A percentile compares a stretch with the other conserved stretches of the same genome.
These are phyloP conservation scores for Allolobophora icterica DNA, from an alignment of 2,888 invertebrate species.

Conservation along the genomic window DNA sequence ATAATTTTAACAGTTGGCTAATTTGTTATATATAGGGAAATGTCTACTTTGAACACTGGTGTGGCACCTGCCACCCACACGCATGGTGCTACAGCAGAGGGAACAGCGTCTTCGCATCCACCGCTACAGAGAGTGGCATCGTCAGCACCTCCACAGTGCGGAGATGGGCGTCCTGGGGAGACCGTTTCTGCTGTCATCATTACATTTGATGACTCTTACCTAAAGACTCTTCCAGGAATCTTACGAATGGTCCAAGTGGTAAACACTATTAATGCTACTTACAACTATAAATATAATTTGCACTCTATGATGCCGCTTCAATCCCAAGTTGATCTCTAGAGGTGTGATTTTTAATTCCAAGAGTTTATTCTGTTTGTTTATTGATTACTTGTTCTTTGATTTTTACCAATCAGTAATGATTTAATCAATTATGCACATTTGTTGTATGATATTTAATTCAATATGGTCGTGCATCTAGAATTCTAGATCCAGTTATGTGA, in stretches of 20 bases:
- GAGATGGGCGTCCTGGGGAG: neutral
- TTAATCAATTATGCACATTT: neutral
- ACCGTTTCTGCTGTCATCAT: conserved; percentile 7
- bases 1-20: neutral
- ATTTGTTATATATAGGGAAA: neutral
- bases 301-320: neutral
- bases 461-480: no score
- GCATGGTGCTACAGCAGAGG: neutral
- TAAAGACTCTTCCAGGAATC: conserved; percentile 26
- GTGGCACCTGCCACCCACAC: neutral
- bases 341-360: no score
- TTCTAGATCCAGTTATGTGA: neutral
- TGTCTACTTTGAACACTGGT: conserved; percentile 6
- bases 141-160: neutral
- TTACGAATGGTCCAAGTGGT: neutral
- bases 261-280: neutral
- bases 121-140: neutral
- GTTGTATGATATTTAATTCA: neutral
- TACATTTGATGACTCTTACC: conserved; percentile 7
- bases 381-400: no score
- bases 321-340: no score
- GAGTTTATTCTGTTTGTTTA: no score
- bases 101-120: neutral
- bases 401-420: no score
- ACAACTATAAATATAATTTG: neutral